Base-by-base conservation (phyloP, 2,797 vertebrate genomes). In the Syngnathus rostellatus region DNA sequence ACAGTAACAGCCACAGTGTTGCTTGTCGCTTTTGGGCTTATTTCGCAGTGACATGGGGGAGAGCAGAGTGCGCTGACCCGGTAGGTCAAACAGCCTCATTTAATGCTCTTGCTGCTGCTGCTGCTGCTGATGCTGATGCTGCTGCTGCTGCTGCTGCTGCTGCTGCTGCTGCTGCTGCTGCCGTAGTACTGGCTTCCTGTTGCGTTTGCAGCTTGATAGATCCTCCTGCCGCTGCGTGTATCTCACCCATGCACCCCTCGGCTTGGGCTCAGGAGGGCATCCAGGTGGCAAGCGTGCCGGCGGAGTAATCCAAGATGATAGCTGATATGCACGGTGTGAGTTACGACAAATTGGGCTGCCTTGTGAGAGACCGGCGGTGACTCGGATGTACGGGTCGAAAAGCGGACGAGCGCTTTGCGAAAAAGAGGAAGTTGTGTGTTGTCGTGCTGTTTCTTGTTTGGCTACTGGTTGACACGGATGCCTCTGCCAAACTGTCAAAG, bases 261-360 rank as follows among this genome's bases (percentile, higher is more conserved):
- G 7, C 25, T 63, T 43, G 40, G 11, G 64, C 25, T 23, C 64
- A 71, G 71, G 51, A 39, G 10, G 62, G 69, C 72, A 78, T 77
- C 84, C 89, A 91, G 89, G 76, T 91, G 88, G 83, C 73, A 64
- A 83, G 80, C 80, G 69, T 77, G 69, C 71, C 65, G 68, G 61
- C 21, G 8, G 21, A 53, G 89, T 87, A 90, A 89, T 82, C 57
- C 74, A 85, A 91, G 85, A 89, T 63, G 89, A 82, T 70, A 88
- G 68, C 66, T 71, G 83, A 90, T 90, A 81, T 70, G 78, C 69
- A 70, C 66, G 78, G 77, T 87, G 67, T 83, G 68, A 68, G 74
- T 85, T 78, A 83, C 79, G n/a, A 25, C 3, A 41, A 43, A 25
- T 45, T 46, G 60, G n/a, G 21, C 23, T n/a, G 19, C 23, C 2